A percentile compares a stretch with the other conserved stretches of the same genome.
Conservation (phyloP, 2,113 vertebrate genomes). For the Grammomys dolichurus region DNA sequence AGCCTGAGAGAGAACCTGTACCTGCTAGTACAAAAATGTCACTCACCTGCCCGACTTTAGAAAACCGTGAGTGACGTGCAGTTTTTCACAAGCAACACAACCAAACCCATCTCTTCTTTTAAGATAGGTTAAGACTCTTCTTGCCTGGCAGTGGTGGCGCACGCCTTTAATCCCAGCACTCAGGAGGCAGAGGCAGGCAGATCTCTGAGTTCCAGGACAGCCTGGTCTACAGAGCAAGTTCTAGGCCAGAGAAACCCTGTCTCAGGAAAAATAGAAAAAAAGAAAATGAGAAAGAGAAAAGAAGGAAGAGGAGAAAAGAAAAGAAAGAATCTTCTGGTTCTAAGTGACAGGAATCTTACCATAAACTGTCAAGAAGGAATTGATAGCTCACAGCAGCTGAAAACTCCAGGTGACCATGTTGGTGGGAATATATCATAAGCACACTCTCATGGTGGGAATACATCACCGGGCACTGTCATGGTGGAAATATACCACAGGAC, state of each 20-base stretch:
- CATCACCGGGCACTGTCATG: not conserved
- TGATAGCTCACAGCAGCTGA: not conserved
- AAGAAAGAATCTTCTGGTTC: not conserved
- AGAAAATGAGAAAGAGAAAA: too few species aligned
- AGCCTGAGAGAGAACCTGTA: not conserved
- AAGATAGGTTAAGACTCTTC: conserved; percentile 28
- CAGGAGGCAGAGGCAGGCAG: not conserved
- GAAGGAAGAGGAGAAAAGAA: too few species aligned
- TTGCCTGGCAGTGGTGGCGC: not conserved
- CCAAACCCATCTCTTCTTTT: not conserved
- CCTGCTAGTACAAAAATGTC: not conserved
- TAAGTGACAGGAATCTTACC: conserved; percentile 10
- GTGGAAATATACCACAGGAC: not conserved
- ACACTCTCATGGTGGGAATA: not conserved
- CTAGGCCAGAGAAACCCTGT: not conserved
- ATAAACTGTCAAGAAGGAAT: conserved; percentile 28
- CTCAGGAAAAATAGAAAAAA: not conserved
- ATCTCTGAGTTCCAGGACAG: not conserved
- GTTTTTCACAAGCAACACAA: not conserved
- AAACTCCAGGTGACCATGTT: not conserved
- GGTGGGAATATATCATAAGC: not conserved
- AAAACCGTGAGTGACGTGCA: not conserved
- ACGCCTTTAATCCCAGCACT: not conserved
- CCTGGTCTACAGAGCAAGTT: not conserved
- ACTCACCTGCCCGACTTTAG: not conserved